Conservation (phyloP, 1,140 invertebrate species). For the Drosophila sp. region DNA sequence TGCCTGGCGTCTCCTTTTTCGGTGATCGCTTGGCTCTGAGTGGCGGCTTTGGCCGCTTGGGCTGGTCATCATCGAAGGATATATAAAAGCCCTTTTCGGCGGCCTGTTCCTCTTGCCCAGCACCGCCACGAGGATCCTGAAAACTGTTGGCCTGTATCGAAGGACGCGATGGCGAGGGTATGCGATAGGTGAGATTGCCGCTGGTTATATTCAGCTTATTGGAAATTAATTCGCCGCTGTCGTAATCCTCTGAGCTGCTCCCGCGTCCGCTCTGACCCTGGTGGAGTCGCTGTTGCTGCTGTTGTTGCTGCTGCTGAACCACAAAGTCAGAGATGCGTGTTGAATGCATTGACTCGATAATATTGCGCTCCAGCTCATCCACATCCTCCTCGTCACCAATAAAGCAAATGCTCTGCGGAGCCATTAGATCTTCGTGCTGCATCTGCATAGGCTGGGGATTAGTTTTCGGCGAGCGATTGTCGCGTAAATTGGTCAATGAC, state of each 20-base stretch:
- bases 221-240: slow-evolving; percentile 74
- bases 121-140: slow-evolving; percentile 83
- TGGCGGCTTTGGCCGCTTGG: slow-evolving; percentile 94
- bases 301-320: slow-evolving; percentile 64
- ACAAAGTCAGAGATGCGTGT: slow-evolving; percentile 77
- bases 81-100: slow-evolving; percentile 97
- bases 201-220: slow-evolving; percentile 90
- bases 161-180: slow-evolving; percentile 91
- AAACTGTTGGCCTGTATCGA: slow-evolving; percentile 89
- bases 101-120: slow-evolving; percentile 82
- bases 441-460: slow-evolving; percentile 50
- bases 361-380: slow-evolving; percentile 79
- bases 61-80: slow-evolving; percentile 93
- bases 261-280: slow-evolving; percentile 64
- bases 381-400: slow-evolving; percentile 88
- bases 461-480: slow-evolving; percentile 74
- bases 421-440: slow-evolving; percentile 83
- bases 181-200: slow-evolving; percentile 93
- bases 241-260: slow-evolving; percentile 75
- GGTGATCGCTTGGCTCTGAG: slow-evolving; percentile 90
- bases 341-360: slow-evolving; percentile 78
- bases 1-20: slow-evolving; percentile 86
- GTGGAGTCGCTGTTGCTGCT: slow-evolving; percentile 60
- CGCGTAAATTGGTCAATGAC: slow-evolving; percentile 74
- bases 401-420: slow-evolving; percentile 95